Base-by-base conservation (phyloP, 2,888 invertebrate species). In the Eupithecia dodoneata region DNA sequence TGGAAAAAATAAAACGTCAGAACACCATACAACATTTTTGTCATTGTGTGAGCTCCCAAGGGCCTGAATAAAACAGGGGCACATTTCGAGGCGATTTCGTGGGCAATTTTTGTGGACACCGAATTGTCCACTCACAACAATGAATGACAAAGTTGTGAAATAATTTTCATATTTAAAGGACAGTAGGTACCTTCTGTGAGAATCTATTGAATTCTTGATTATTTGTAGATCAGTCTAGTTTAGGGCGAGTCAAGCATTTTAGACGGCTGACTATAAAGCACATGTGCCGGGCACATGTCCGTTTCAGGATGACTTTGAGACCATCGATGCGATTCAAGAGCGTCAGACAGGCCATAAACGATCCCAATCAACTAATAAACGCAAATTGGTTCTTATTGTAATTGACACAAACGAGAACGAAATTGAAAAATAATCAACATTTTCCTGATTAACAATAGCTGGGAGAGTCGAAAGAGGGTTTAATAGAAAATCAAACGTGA, bases 11-110 rank as follows among this genome's bases (percentile, higher is more conserved):
- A 86, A 59, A 91, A 89, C 87, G 86, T 87, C 89, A 87, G 87
- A 86, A 88, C 88, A 88, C 85, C 89, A 91, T 91, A 91, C 89
- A 90, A 91, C 88, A 87, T 90, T 92, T 92, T 89, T 90, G 82
- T 91, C 92, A 92, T 92, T 92, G 92, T 91, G 91, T 88, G 86
- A 85, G 89, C 85, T 91, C 93, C 92, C 92, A 86, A 85, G 91
- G 90, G 92, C 78, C 89, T 92, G 92, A 92, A 93, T 93, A 94
- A 92, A 93, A 93, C 90, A 92, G 90, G 89, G 90, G 88, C 89
- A 86, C 88, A 87, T 89, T 87, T 85, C 87, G 87, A 86, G 84
- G 81, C 88, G 89, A 89, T 90, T 88, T 86, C 86, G 85, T 88
- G 63, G 89, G 88, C 92, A 91, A 93, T 94, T 93, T 92, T 84